Evolutionary conservation across 2,113 vertebrate genomes (phyloP).

Genomic region (Apodemus sylvaticus): DNA sequence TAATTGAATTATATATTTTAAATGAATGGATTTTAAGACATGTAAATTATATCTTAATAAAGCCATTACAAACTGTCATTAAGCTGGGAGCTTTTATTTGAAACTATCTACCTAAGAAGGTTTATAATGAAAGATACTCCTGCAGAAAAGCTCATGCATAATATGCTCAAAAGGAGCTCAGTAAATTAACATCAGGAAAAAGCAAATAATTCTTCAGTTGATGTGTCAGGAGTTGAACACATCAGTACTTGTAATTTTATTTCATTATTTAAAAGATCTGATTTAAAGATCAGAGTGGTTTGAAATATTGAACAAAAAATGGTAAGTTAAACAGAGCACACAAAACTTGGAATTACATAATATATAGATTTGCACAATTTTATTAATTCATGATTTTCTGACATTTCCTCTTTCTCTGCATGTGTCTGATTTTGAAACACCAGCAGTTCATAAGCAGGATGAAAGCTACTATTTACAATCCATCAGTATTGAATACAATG

Average conservation of each 20-base stretch:
- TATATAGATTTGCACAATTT: neutral
- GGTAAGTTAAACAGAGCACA: neutral
- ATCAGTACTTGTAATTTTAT: neutral
- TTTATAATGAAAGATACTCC: conserved; percentile 44
- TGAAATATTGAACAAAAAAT: conserved; percentile 20
- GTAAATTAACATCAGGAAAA: conserved; percentile 55
- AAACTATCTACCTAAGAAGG: conserved; percentile 11
- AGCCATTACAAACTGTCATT: conserved; percentile 18
- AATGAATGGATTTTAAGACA: conserved; percentile 53
- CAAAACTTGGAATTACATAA: neutral
- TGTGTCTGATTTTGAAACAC: neutral
- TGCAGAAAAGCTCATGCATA: conserved; percentile 13
- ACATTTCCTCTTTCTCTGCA: neutral
- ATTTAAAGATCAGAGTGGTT: neutral
- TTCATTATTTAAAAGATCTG: conserved; percentile 11
- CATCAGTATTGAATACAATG: neutral
- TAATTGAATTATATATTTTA: neutral
- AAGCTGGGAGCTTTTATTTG: conserved; percentile 50
- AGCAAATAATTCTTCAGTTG: conserved; percentile 39
- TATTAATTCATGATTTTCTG: neutral
- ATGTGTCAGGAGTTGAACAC: conserved; percentile 14
- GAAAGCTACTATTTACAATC: neutral
- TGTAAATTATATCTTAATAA: conserved; percentile 55
- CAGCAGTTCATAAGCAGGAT: neutral
- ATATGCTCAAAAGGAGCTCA: conserved; percentile 18